These are phyloP conservation scores for Diplosoma virens DNA, from an alignment of 23 tunicate species.

Conservation along the genomic window DNA sequence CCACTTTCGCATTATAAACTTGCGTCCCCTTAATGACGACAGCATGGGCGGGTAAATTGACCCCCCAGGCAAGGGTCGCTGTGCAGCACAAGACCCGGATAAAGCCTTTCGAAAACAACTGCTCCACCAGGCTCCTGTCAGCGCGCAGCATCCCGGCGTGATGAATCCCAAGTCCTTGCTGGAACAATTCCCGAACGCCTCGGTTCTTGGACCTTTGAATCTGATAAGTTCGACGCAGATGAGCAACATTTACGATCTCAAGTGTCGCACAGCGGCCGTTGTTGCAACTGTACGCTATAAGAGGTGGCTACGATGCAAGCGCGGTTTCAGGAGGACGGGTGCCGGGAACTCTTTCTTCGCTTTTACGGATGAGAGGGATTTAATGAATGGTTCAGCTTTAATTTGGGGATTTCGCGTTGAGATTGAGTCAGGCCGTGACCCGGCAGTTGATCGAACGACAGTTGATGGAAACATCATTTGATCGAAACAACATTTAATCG, in stretches of 20 bases:
- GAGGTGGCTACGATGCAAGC: too few species aligned
- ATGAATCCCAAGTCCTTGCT: constrained; percentile 73
- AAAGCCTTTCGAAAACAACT: constrained; percentile 61
- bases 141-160: constrained; percentile 96
- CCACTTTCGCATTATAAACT: constrained; percentile 81
- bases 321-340: too few species aligned
- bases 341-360: too few species aligned
- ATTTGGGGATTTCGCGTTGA: too few species aligned
- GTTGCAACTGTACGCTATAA: too few species aligned
- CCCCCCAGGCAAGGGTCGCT: constrained; percentile 99
- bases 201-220: constrained; percentile 72
- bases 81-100: constrained; percentile 94
- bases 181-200: constrained; percentile 67
- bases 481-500: too few species aligned
- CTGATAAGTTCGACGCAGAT: constrained; percentile 14
- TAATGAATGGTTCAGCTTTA: too few species aligned
- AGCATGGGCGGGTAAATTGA: constrained; percentile 97
- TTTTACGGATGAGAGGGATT: too few species aligned
- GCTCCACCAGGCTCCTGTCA: constrained; percentile 80
- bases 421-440: too few species aligned
- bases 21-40: constrained; percentile 90
- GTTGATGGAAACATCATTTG: too few species aligned
- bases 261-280: constrained; percentile 95
- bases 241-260: too few species aligned
- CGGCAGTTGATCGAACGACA: too few species aligned